These are phyloP conservation scores for Temnothorax longispinosus DNA, from an alignment of 1,140 invertebrate genomes.

Conservation along the genomic window DNA sequence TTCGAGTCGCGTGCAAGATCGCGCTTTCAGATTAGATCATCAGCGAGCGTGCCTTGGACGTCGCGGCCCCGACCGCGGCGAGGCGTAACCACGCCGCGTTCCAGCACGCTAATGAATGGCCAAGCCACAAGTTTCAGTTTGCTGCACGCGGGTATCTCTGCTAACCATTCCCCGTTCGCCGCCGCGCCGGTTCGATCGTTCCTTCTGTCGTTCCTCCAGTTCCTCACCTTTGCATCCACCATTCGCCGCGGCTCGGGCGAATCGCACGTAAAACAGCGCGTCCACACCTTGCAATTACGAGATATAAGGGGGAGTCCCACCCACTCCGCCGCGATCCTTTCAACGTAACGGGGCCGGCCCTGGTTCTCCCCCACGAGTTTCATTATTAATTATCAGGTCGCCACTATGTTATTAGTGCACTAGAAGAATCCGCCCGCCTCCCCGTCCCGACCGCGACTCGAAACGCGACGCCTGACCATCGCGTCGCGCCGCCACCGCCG, in stretches of 20 bases:
- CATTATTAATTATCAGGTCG: slow-evolving; percentile 84
- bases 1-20: slow-evolving; percentile 43
- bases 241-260: slow-evolving; percentile 59
- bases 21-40: slow-evolving; percentile 47
- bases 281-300: slow-evolving; percentile 75
- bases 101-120: slow-evolving; percentile 49
- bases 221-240: slow-evolving; percentile 50
- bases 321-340: slow-evolving; percentile 65
- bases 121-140: slow-evolving; percentile 25
- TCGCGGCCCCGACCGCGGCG: slow-evolving; percentile 7
- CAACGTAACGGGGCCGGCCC: slow-evolving; percentile 58
- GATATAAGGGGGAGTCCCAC: slow-evolving; percentile 71
- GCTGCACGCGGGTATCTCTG: slow-evolving; percentile 30
- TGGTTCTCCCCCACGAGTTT: slow-evolving; percentile 58
- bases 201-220: slow-evolving; percentile 27
- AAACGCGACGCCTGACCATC: slow-evolving; percentile 51
- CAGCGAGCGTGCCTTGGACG: slow-evolving; percentile 24
- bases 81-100: slow-evolving; percentile 27
- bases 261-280: slow-evolving; percentile 68
- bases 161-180: slow-evolving; percentile 33
- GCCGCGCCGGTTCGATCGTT: neutral
- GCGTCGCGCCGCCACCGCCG: neutral
- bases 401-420: slow-evolving; percentile 83
- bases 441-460: neutral
- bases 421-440: slow-evolving; percentile 82